These are phyloP conservation scores for Mus spretus DNA, from an alignment of 2,797 vertebrate species.

Conservation along the genomic window DNA sequence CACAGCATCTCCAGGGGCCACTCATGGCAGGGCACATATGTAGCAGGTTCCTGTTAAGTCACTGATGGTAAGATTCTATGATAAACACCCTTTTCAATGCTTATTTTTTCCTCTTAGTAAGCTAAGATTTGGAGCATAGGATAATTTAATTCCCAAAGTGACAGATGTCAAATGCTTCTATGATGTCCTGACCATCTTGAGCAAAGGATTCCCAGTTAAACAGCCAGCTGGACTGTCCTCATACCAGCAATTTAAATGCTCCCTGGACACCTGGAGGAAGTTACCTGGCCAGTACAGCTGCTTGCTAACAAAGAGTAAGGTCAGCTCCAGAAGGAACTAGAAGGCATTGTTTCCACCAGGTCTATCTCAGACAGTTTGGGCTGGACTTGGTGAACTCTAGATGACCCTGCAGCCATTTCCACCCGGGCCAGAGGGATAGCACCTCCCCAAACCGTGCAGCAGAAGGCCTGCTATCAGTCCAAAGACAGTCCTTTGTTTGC, in stretches of 20 bases:
- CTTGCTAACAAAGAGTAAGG: neutral
- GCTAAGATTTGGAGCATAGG: neutral
- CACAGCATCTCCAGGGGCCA: neutral
- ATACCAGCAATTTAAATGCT: neutral
- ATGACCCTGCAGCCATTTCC: neutral
- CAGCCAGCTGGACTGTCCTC: neutral
- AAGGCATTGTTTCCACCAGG: neutral
- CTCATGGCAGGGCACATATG: neutral
- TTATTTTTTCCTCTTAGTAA: neutral
- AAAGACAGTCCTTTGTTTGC: neutral
- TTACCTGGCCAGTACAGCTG: neutral
- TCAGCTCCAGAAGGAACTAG: neutral
- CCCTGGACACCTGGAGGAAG: neutral
- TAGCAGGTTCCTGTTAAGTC: neutral
- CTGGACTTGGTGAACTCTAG: neutral
- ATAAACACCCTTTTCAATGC: neutral
- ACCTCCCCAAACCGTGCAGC: neutral
- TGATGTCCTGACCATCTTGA: neutral
- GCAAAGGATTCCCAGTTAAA: neutral
- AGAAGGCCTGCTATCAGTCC: neutral
- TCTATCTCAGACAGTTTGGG: neutral
- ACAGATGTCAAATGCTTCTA: neutral
- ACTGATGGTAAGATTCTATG: neutral
- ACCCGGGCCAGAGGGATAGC: neutral
- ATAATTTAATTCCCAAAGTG: neutral